These are phyloP conservation scores for Drosophila melanogaster DNA, from an alignment of 1,140 invertebrate species.

Conservation along the genomic window Release_6_plus_ISO1_MT NT_033777.3:5909001-5909500, in stretches of 20 bases:
- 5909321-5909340: conserved; percentile 26
- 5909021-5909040: conserved; percentile 69
- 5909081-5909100: conserved; percentile 76
- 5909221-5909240: conserved; percentile 46
- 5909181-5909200: conserved; percentile 14
- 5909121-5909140: conserved; percentile 44
- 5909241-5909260: conserved; percentile 47
- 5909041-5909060: conserved; percentile 79
- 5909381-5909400: neutral
- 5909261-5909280: conserved; percentile 81
- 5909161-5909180: neutral
- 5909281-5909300: conserved; percentile 56
- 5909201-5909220: conserved; percentile 66
- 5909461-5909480: conserved; percentile 82
- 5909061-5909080: conserved; percentile 74
- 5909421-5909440: conserved; percentile 42
- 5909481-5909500: conserved; percentile 82
- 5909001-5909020: neutral
- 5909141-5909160: conserved; percentile 15
- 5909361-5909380: conserved; percentile 52
- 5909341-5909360: conserved; percentile 34
- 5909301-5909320: conserved; percentile 4
- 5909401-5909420: conserved; percentile 4
- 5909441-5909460: conserved; percentile 82
- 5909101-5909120: conserved; percentile 79